A percentile compares a stretch with the other conserved stretches of the same genome.
These are phyloP conservation scores for Oreotrochilus melanogaster DNA, from an alignment of 2,113 vertebrate species.

Conservation along the genomic window DNA sequence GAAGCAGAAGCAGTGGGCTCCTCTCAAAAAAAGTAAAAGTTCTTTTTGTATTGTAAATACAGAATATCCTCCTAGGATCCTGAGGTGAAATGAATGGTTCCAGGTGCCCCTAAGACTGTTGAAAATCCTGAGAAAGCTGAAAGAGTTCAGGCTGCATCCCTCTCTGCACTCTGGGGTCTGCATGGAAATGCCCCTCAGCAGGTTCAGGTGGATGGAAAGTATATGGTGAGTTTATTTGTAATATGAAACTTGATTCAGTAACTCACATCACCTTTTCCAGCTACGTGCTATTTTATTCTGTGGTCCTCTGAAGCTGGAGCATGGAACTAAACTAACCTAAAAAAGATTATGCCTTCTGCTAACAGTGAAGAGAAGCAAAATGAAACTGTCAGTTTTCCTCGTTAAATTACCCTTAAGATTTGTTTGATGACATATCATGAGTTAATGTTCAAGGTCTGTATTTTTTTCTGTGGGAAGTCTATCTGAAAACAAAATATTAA, in stretches of 20 bases:
- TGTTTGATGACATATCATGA: neutral
- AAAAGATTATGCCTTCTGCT: neutral
- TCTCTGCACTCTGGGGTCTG: neutral
- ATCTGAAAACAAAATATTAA: slow-evolving; percentile 39
- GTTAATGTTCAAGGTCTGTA: neutral
- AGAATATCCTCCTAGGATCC: neutral
- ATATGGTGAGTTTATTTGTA: neutral
- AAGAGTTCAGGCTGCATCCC: neutral
- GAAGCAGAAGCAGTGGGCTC: neutral
- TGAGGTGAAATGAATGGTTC: neutral
- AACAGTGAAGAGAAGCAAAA: slow-evolving; percentile 1
- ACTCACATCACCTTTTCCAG: neutral
- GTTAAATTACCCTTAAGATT: neutral
- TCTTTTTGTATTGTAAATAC: neutral
- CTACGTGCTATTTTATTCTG: neutral
- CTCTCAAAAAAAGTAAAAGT: neutral
- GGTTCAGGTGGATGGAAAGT: neutral
- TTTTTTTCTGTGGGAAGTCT: slow-evolving; percentile 16
- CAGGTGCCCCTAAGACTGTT: neutral
- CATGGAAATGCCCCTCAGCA: neutral
- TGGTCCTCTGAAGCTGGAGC: neutral
- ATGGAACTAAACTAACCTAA: neutral
- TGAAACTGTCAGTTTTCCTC: neutral
- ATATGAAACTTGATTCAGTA: neutral
- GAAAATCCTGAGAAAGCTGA: neutral